Conservation (phyloP, 2,888 invertebrate species). For the Nymphalis polychloros region DNA sequence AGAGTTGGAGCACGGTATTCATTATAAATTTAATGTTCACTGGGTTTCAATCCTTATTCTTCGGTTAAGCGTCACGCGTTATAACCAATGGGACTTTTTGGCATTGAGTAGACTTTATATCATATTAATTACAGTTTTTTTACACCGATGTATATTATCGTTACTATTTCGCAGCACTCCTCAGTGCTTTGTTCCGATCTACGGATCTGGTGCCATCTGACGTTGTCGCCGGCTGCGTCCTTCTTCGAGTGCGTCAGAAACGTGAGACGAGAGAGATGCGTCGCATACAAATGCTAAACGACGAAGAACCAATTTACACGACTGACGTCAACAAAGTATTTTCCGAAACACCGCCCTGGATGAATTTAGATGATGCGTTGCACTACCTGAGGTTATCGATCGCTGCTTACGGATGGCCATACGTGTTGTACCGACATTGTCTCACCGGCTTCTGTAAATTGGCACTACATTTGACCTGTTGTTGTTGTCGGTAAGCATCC, state of each 20-base stretch:
- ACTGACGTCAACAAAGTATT: conserved; percentile 84
- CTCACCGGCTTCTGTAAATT: conserved; percentile 89
- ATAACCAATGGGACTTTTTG: too few species aligned
- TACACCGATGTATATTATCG: neutral
- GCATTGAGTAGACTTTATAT: too few species aligned
- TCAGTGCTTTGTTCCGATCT: conserved; percentile 90
- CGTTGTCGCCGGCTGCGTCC: conserved; percentile 91
- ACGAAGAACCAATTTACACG: conserved; percentile 85
- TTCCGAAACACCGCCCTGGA: conserved; percentile 87
- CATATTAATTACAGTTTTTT: neutral
- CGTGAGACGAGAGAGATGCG: conserved; percentile 87
- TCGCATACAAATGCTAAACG: conserved; percentile 83
- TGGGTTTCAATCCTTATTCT: too few species aligned
- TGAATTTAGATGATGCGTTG: conserved; percentile 88
- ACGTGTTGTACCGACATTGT: conserved; percentile 89
- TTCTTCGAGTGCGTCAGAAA: conserved; percentile 89
- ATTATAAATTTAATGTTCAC: too few species aligned
- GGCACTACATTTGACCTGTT: conserved; percentile 85
- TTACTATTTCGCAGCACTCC: conserved; percentile 79
- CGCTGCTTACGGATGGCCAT: conserved; percentile 94
- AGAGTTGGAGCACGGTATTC: too few species aligned
- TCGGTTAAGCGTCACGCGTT: too few species aligned
- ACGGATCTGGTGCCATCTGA: conserved; percentile 94
- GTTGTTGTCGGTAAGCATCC: conserved; percentile 84
- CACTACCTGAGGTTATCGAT: conserved; percentile 91